Evolutionary conservation across 2,888 invertebrate species (phyloP).

Genomic region (Encarsia formosa): DNA sequence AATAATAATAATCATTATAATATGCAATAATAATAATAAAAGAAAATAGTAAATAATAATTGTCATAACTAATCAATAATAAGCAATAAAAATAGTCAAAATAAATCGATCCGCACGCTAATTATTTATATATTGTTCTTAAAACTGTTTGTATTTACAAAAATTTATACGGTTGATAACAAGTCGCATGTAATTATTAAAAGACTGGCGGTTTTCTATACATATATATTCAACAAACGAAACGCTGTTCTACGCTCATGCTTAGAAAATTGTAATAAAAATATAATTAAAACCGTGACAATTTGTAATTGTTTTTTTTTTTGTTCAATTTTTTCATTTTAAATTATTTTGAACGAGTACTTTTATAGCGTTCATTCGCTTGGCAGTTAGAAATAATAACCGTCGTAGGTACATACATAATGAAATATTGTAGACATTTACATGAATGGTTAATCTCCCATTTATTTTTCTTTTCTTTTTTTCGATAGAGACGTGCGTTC

Average conservation of each 20-base stretch:
- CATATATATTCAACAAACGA: slow-evolving; percentile 42
- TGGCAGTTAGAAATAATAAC: slow-evolving; percentile 3
- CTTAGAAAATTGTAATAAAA: too few relatives aligned
- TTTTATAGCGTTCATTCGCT: background rate
- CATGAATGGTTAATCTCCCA: slow-evolving; percentile 13
- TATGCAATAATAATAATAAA: slow-evolving; percentile 23
- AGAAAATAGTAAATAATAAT: too few relatives aligned
- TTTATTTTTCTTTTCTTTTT: too few relatives aligned
- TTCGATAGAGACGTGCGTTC: slow-evolving; percentile 1
- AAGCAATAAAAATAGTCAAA: slow-evolving; percentile 14
- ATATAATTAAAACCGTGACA: too few relatives aligned
- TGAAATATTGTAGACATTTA: slow-evolving; percentile 16
- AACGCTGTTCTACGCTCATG: too few relatives aligned
- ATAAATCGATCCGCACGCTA: slow-evolving; percentile 12
- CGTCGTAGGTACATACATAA: slow-evolving; percentile 6
- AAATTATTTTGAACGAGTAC: background rate
- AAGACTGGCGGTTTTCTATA: slow-evolving; percentile 32
- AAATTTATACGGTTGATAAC: slow-evolving; percentile 10
- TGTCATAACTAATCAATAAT: too few relatives aligned
- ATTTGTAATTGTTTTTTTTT: too few relatives aligned
- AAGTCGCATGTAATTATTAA: slow-evolving; percentile 3
- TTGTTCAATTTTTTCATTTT: too few relatives aligned
- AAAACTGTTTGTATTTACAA: slow-evolving; percentile 25
- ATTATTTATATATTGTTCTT: background rate
- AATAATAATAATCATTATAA: slow-evolving; percentile 29